A percentile compares a stretch with the other conserved stretches of the same genome.
These are phyloP conservation scores for Vulpes lagopus DNA, from an alignment of 2,113 vertebrate genomes.

Conservation along the genomic window DNA sequence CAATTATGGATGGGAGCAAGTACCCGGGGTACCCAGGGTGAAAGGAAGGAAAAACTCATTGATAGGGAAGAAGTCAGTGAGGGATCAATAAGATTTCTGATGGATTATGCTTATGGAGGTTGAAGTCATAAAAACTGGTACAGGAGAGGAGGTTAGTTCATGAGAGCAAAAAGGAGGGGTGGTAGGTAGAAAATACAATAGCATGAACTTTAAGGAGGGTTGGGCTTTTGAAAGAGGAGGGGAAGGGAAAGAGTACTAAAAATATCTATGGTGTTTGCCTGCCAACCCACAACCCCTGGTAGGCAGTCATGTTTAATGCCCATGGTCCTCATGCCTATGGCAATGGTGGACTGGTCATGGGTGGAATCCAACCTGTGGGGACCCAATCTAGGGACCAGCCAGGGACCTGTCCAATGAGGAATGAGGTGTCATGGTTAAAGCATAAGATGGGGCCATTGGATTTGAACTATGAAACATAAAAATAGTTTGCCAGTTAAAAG, in stretches of 20 bases:
- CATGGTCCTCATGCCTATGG: fast-evolving
- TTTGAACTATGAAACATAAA: slow-evolving; percentile 15
- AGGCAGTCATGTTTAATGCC: background rate
- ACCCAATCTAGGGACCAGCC: background rate
- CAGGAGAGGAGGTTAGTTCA: background rate
- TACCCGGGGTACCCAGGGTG: background rate
- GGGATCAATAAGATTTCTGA: background rate
- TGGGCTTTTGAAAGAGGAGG: background rate
- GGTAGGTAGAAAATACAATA: background rate
- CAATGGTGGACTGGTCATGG: background rate
- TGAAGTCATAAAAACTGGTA: background rate
- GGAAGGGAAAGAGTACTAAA: background rate
- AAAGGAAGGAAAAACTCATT: background rate
- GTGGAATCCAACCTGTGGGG: background rate
- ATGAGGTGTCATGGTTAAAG: background rate
- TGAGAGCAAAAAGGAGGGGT: background rate
- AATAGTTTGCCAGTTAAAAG: background rate
- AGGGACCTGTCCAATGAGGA: background rate
- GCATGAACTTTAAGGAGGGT: background rate
- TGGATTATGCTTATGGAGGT: background rate
- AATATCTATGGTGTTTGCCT: background rate
- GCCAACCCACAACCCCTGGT: background rate
- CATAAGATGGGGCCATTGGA: background rate
- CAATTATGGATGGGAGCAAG: background rate
- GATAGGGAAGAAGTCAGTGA: background rate